A percentile compares a stretch with the other conserved stretches of the same genome.
phyloP scores from a whole-genome alignment of 1,140 invertebrate species.

The Lysiphlebus fabarum region DNA sequence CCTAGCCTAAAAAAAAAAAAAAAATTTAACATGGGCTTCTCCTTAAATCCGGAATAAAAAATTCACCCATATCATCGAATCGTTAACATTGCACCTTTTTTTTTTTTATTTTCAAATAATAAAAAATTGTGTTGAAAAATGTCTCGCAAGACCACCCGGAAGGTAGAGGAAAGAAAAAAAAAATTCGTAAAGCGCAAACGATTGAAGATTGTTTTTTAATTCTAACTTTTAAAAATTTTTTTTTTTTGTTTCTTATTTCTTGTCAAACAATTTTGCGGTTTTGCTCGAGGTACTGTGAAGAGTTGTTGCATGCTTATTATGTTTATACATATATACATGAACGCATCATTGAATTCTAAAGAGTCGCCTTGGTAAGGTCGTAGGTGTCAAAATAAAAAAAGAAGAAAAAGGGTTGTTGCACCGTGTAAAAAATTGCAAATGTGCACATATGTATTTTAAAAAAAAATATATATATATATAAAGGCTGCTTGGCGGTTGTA shows the following conservation, averaged over 20 bases:
- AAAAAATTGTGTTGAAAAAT: not conserved
- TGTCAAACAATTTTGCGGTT: slow-evolving; percentile 24
- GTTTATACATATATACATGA: not conserved
- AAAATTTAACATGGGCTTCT: too few relatives aligned
- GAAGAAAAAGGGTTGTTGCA: slow-evolving; percentile 3
- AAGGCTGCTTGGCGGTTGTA: too few relatives aligned
- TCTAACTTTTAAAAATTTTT: too few relatives aligned
- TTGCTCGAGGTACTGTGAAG: slow-evolving; percentile 3
- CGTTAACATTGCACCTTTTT: too few relatives aligned
- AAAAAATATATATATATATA: slow-evolving; percentile 8
- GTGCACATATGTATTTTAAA: slow-evolving; percentile 17
- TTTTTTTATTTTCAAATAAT: too few relatives aligned
- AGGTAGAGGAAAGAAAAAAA: slow-evolving; percentile 8
- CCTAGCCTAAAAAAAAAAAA: not conserved
- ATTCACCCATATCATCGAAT: too few relatives aligned
- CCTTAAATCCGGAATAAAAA: too few relatives aligned
- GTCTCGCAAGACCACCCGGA: slow-evolving; percentile 5
- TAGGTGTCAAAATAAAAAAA: slow-evolving; percentile 24
- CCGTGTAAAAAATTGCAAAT: slow-evolving; percentile 26
- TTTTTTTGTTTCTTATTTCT: slow-evolving; percentile 13
- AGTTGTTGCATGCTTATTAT: slow-evolving; percentile 3
- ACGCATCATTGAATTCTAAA: slow-evolving; percentile 26
- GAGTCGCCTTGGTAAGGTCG: slow-evolving; percentile 39
- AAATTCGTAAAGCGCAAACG: slow-evolving; percentile 21
- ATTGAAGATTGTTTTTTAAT: slow-evolving; percentile 19